Conservation (phyloP, 2,888 invertebrate genomes). For the Tricholauxania praeusta region DNA sequence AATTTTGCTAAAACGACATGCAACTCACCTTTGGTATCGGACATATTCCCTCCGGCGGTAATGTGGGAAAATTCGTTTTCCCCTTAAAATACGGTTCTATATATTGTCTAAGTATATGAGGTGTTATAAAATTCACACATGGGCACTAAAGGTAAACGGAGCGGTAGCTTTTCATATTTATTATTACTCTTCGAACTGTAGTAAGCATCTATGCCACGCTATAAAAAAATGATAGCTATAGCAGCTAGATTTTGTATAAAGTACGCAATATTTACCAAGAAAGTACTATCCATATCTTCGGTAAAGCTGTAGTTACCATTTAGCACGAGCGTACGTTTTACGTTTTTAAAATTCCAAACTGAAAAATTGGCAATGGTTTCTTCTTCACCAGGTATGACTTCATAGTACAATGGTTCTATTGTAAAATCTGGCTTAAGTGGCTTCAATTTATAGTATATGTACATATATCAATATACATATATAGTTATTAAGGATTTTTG, state of each 20-base stretch:
- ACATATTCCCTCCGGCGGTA: slow-evolving; percentile 41
- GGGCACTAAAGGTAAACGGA: not conserved
- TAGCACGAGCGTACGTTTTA: not conserved
- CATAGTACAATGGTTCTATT: not conserved
- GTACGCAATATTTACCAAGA: not conserved
- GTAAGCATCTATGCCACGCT: slow-evolving; percentile 2
- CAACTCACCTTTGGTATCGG: slow-evolving; percentile 38
- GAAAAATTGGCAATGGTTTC: slow-evolving; percentile 1
- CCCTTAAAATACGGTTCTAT: slow-evolving; percentile 25
- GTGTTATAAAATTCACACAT: slow-evolving; percentile 36
- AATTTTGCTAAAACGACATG: too few relatives aligned
- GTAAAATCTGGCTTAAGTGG: too few relatives aligned
- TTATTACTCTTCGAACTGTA: slow-evolving; percentile 5
- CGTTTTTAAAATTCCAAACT: slow-evolving; percentile 3
- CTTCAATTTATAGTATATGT: not conserved
- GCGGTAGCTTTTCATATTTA: slow-evolving; percentile 4
- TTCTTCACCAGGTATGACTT: not conserved
- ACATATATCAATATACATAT: too few relatives aligned
- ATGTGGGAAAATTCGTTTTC: slow-evolving; percentile 35
- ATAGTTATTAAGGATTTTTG: not conserved
- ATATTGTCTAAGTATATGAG: slow-evolving; percentile 34
- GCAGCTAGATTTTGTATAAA: too few relatives aligned
- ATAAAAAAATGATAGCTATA: too few relatives aligned
- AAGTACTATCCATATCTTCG: slow-evolving; percentile 7
- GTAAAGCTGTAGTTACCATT: slow-evolving; percentile 3